Conservation (phyloP, 2,113 vertebrate genomes). For the Silurus meridionalis region DNA sequence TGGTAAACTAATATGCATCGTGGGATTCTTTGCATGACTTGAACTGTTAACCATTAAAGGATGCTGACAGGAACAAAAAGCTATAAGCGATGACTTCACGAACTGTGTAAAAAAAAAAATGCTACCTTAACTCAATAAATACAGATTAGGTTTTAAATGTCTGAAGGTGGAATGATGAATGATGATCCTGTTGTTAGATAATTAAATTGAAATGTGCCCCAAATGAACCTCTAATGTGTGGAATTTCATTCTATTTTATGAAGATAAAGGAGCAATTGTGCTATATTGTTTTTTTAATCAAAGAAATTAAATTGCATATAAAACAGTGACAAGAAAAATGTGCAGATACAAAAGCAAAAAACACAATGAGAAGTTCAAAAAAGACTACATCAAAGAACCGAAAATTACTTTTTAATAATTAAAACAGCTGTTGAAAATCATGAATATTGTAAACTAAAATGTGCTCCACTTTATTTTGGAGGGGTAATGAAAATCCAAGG, state of each 20-base stretch:
- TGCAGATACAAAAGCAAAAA: background rate
- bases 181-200: constrained; percentile 29
- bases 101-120: constrained; percentile 1
- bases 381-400: background rate
- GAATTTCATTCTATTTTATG: background rate
- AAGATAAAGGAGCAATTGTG: background rate
- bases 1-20: background rate
- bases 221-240: background rate
- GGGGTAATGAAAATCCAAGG: background rate
- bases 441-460: background rate
- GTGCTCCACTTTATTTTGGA: background rate
- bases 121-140: constrained; percentile 13
- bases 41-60: constrained; percentile 52
- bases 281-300: background rate
- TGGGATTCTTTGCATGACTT: constrained; percentile 47
- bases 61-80: constrained; percentile 14
- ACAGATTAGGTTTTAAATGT: constrained; percentile 26
- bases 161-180: constrained; percentile 3
- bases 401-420: background rate
- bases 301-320: background rate
- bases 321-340: background rate
- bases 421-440: background rate
- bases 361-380: background rate
- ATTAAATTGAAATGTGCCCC: background rate
- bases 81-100: background rate